Evolutionary conservation across 2,113 vertebrate genomes (phyloP), one percentile per base, ranked within the genome.

Genomic region (Antechinus flavipes): DNA sequence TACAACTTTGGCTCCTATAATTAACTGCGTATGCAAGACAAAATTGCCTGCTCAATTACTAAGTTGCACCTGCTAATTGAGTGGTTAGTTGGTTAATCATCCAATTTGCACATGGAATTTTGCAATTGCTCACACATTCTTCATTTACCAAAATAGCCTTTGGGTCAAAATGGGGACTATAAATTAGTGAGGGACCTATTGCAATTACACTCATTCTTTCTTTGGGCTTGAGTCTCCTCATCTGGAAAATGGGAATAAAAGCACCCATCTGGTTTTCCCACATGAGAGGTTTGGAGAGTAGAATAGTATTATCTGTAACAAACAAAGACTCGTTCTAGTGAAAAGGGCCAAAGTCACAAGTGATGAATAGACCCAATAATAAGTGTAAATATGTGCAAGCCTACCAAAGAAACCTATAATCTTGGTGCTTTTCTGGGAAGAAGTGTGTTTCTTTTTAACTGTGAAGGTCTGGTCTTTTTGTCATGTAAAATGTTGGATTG

Each of bases 141-240:
- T 54, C 25, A 19, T 54, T 89, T 90, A 61, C 14, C 54, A 12
- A 94, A 92, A 19, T 94, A 90, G 90, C 90, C 46, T 94, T 94
- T 42, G 26, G 49, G 68, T 27, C n/a, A 54, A 93, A 84, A 49
- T 7, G 91, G 91, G 26, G 24, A 25, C 19, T 92, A 76, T 54
- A 76, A 55, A 52, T 90, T 9, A 22, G 19, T 12, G 56, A 11
- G 92, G 25, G 27, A 16, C 50, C 90, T 89, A 6, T 2, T 23
- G 8, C 49, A 56, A 55, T 93, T 61, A 68, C 22, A 25, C 35
- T 68, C 24, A 55, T 91, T 94, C 49, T 52, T 46, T 42, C 42
- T 55, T 14, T 47, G 58, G 92, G 24, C 30, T 9, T 58, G 92
- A 42, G 90, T 55, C 91, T 84, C 47, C 24, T 56, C 22, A 14